phyloP scores from a whole-genome alignment of 2,113 vertebrate species.

The Noctilio leporinus region DNA sequence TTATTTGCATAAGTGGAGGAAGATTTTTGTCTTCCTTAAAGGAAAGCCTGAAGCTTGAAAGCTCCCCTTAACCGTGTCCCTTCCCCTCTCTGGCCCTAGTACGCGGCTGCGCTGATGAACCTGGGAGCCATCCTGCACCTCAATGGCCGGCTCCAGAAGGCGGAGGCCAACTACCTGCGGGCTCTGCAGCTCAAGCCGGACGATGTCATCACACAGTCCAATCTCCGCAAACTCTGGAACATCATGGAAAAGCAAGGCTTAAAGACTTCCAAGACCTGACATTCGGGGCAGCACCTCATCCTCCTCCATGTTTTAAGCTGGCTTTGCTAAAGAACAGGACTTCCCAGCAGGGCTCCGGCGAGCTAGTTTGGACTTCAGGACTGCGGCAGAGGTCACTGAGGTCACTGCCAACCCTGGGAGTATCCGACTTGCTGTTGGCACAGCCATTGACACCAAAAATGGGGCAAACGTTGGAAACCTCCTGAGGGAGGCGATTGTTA shows the following conservation, averaged over 20 bases:
- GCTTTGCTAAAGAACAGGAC: slow-evolving; percentile 54
- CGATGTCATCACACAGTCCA: slow-evolving; percentile 97
- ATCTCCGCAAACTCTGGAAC: slow-evolving; percentile 98
- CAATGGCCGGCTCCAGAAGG: slow-evolving; percentile 93
- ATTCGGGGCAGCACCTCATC: background rate
- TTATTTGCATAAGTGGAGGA: slow-evolving; percentile 62
- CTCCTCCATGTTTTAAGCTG: background rate
- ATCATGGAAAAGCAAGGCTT: slow-evolving; percentile 99
- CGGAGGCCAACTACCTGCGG: slow-evolving; percentile 95
- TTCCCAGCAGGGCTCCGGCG: slow-evolving; percentile 45
- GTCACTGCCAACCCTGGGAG: slow-evolving; percentile 70
- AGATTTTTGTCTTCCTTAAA: slow-evolving; percentile 44
- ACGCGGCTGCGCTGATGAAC: slow-evolving; percentile 98
- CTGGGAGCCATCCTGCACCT: slow-evolving; percentile 98
- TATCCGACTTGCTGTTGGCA: slow-evolving; percentile 66
- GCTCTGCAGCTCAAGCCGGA: slow-evolving; percentile 96
- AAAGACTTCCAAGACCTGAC: slow-evolving; percentile 90
- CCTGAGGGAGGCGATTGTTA: slow-evolving; percentile 63
- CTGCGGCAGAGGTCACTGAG: slow-evolving; percentile 49
- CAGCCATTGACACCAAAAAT: slow-evolving; percentile 61
- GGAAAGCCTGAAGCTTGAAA: slow-evolving; percentile 40
- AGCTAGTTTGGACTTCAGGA: slow-evolving; percentile 51
- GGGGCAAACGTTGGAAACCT: slow-evolving; percentile 58
- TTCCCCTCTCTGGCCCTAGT: slow-evolving; percentile 78
- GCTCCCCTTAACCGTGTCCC: slow-evolving; percentile 44